These are phyloP conservation scores for Laticauda colubrina DNA, from an alignment of 2,113 vertebrate genomes.

Conservation along the genomic window DNA sequence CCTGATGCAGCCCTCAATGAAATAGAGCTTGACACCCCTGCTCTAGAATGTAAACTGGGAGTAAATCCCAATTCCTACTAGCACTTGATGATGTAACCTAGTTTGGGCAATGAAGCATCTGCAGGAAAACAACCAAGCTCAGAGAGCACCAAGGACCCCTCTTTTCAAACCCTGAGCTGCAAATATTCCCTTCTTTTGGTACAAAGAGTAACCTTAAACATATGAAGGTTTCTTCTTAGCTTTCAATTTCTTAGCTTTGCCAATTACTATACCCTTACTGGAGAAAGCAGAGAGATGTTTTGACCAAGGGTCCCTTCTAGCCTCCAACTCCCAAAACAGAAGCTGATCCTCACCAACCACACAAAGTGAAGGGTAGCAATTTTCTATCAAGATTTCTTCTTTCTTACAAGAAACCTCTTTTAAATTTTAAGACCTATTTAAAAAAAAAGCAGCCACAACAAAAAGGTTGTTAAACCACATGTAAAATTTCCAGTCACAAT, in stretches of 20 bases:
- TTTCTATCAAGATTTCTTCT: not conserved
- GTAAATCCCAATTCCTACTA: too few species aligned
- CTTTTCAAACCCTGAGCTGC: too few species aligned
- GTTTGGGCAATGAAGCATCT: too few species aligned
- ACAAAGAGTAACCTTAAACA: not conserved
- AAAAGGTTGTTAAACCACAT: not conserved
- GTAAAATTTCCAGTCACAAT: not conserved
- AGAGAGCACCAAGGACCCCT: too few species aligned
- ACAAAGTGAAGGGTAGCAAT: not conserved
- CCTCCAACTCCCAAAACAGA: not conserved
- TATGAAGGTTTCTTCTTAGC: not conserved
- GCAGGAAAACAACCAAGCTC: too few species aligned
- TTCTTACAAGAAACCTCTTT: not conserved
- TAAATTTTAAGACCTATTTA: not conserved
- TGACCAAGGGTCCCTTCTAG: not conserved
- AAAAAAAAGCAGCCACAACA: not conserved
- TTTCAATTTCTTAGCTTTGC: not conserved
- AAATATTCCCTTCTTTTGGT: too few species aligned
- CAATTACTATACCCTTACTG: not conserved
- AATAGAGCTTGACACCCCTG: too few species aligned
- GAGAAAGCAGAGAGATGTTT: not conserved
- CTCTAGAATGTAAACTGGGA: too few species aligned
- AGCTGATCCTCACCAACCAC: not conserved
- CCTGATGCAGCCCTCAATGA: too few species aligned
- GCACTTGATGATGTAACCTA: too few species aligned